Percentiles rank a stretch among this genome's conserved stretches.
Conservation (phyloP, 1,140 invertebrate genomes). For the Patella vulgata region DNA sequence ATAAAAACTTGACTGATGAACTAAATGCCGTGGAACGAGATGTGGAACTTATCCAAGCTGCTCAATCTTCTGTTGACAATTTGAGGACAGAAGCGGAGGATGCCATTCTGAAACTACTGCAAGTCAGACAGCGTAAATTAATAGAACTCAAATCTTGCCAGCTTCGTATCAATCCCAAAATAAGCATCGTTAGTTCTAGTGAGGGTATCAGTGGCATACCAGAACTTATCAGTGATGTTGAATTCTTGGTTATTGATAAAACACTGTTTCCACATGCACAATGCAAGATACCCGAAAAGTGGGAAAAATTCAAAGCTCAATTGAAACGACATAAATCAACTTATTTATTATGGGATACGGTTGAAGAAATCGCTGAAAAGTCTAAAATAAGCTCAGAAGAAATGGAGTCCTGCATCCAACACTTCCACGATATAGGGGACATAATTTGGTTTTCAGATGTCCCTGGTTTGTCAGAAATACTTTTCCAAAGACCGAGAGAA, state of each 20-base stretch:
- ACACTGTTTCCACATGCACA: conserved; percentile 58
- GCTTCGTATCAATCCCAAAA: conserved; percentile 41
- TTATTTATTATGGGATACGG: conserved; percentile 49
- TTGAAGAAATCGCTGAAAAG: conserved; percentile 37
- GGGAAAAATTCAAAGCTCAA: conserved; percentile 45
- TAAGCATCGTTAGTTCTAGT: conserved; percentile 45
- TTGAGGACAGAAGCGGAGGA: conserved; percentile 16
- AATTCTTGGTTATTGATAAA: conserved; percentile 58
- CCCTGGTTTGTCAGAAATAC: conserved; percentile 40
- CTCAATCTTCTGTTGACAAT: not conserved
- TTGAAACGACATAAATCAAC: conserved; percentile 45
- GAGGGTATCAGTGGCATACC: conserved; percentile 53
- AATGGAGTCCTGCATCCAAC: conserved; percentile 53
- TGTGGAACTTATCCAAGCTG: conserved; percentile 12
- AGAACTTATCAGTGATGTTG: conserved; percentile 53
- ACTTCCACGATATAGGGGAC: conserved; percentile 59
- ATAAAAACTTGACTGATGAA: conserved; percentile 36
- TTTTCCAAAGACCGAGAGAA: conserved; percentile 57
- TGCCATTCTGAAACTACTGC: conserved; percentile 31
- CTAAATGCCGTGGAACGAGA: conserved; percentile 38
- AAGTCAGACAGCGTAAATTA: conserved; percentile 41
- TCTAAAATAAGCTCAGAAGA: conserved; percentile 44
- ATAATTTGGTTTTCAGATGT: conserved; percentile 56
- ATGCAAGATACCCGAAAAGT: conserved; percentile 47
- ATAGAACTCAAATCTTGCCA: conserved; percentile 43